Conservation (phyloP, 2,888 invertebrate genomes). For the Palloptera scutellata region DNA sequence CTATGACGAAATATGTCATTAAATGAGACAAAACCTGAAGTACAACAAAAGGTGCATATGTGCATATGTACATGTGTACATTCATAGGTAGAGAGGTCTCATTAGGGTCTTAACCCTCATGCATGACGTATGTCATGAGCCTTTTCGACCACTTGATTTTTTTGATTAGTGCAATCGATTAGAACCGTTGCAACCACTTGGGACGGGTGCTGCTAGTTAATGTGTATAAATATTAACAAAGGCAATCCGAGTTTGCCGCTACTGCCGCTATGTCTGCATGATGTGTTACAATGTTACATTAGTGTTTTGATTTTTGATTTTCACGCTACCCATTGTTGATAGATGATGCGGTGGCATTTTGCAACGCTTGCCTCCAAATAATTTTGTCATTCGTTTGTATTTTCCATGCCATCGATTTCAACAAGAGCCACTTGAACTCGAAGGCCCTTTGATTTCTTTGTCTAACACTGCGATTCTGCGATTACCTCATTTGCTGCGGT, state of each 20-base stretch:
- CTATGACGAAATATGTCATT: no score
- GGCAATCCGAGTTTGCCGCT: no score
- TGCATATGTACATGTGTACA: no score
- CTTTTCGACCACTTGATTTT: neutral
- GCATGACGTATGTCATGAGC: neutral
- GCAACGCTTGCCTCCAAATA: neutral
- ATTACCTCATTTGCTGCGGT: no score
- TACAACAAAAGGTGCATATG: no score
- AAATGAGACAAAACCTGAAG: no score
- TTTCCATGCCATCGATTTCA: neutral
- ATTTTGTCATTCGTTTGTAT: conserved; percentile 11
- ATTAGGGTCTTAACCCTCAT: no score
- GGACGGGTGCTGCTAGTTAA: neutral
- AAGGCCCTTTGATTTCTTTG: no score
- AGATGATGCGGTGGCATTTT: neutral
- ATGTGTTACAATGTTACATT: neutral
- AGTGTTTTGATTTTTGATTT: conserved; percentile 18
- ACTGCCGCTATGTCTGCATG: neutral
- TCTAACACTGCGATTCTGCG: no score
- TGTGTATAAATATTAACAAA: no score
- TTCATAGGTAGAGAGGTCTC: no score
- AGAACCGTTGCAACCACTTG: neutral
- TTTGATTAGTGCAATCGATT: conserved; percentile 6
- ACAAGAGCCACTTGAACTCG: neutral
- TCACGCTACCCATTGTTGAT: conserved; percentile 4